Conservation (phyloP, 2,113 vertebrate genomes). For the Monarcha castaneiventris region DNA sequence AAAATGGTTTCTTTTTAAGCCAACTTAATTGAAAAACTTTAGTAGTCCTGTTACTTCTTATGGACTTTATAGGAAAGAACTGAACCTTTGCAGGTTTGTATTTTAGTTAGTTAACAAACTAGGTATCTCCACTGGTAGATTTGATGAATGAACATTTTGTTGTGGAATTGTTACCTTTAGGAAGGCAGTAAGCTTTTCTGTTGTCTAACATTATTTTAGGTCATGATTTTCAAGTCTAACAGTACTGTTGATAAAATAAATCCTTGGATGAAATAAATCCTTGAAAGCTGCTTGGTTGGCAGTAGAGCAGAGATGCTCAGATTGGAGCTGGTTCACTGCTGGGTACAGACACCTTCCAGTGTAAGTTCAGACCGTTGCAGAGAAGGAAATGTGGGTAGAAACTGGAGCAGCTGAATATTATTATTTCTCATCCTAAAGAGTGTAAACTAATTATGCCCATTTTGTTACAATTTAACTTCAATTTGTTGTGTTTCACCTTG, state of each 20-base stretch:
- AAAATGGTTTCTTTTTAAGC: not conserved
- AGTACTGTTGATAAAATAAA: not conserved
- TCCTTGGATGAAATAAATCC: not conserved
- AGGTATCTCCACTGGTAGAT: not conserved
- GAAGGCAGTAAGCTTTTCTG: not conserved
- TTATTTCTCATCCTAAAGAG: not conserved
- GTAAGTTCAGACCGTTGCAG: accelerated
- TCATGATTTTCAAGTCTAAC: not conserved
- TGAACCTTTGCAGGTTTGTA: not conserved
- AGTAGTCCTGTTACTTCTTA: not conserved
- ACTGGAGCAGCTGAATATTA: not conserved
- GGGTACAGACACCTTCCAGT: not conserved
- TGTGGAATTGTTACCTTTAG: not conserved
- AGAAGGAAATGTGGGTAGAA: not conserved
- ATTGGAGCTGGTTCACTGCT: not conserved
- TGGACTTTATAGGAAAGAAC: not conserved
- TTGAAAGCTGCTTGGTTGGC: not conserved
- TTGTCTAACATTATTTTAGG: not conserved
- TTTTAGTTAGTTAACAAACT: not conserved
- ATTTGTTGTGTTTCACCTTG: not conserved
- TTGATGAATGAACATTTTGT: not conserved
- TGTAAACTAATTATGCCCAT: not conserved
- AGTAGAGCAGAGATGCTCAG: not conserved
- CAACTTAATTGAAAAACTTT: not conserved
- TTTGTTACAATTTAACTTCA: not conserved